Evolutionary conservation across 1,140 invertebrate genomes (phyloP).

Genomic region (Calephelis nemesis): DNA sequence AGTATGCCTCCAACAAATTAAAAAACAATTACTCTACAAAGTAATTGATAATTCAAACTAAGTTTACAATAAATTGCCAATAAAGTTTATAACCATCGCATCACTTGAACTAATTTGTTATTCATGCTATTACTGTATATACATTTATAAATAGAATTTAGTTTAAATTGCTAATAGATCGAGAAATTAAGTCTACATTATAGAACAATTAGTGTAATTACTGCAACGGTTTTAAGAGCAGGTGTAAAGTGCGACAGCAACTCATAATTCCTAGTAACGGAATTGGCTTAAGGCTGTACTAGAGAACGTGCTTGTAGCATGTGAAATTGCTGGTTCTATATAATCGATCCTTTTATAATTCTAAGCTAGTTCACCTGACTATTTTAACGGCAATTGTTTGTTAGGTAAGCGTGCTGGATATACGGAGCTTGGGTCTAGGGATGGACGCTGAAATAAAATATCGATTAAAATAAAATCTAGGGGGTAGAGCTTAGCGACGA

Average conservation of each 20-base stretch:
- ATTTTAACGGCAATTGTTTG: conserved; percentile 63
- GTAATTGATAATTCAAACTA: no score
- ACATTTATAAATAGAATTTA: conserved; percentile 11
- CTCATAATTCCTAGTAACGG: conserved; percentile 75
- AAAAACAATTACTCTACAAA: no score
- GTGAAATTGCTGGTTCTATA: conserved; percentile 66
- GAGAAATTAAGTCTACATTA: conserved; percentile 31
- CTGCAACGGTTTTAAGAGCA: conserved; percentile 67
- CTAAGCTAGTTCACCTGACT: conserved; percentile 61
- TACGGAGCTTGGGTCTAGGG: conserved; percentile 29
- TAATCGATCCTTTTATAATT: conserved; percentile 69
- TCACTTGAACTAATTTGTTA: conserved; percentile 6
- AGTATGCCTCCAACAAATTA: background rate
- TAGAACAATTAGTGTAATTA: conserved; percentile 68
- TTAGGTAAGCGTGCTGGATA: conserved; percentile 41
- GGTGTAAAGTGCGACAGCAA: conserved; percentile 64
- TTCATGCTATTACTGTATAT: background rate
- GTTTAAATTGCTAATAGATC: conserved; percentile 17
- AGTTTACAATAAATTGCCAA: background rate
- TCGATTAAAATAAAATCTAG: background rate
- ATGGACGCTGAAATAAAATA: background rate
- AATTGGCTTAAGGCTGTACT: conserved; percentile 66
- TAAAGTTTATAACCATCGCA: background rate
- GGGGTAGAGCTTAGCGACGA: no score
- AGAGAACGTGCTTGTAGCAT: conserved; percentile 67